Conservation (phyloP, 2,797 vertebrate genomes). For the Melanotaenia trifasciata region DNA sequence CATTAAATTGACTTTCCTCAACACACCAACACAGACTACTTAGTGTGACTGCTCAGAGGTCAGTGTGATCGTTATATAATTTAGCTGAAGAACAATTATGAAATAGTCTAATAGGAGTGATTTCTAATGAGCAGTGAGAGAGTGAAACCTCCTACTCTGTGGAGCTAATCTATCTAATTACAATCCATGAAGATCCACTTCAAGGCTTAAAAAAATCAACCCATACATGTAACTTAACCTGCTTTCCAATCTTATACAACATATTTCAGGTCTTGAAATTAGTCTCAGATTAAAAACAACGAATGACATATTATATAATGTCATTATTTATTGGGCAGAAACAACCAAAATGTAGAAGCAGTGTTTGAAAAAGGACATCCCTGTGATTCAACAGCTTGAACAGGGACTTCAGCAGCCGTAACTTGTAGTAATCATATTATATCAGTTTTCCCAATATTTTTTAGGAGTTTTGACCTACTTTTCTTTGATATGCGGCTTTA, state of each 20-base stretch:
- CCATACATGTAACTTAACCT: slow-evolving; percentile 3
- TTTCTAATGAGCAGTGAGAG: slow-evolving; percentile 55
- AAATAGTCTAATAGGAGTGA: slow-evolving; percentile 63
- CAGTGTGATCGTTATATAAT: slow-evolving; percentile 73
- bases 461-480: no score
- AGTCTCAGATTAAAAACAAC: not conserved
- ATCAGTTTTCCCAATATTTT: not conserved
- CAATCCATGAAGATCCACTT: slow-evolving; percentile 44
- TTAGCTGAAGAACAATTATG: slow-evolving; percentile 70
- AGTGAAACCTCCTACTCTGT: slow-evolving; percentile 40
- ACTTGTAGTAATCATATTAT: not conserved
- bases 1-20: slow-evolving; percentile 70
- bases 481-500: not conserved
- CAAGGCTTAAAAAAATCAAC: slow-evolving; percentile 3
- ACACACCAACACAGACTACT: slow-evolving; percentile 59
- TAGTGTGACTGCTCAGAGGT: slow-evolving; percentile 68
- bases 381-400: not conserved
- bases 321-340: not conserved
- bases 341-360: not conserved
- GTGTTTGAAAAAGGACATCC: not conserved
- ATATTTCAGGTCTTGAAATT: not conserved
- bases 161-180: slow-evolving; percentile 57
- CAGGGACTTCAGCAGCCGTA: not conserved
- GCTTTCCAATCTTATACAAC: not conserved
- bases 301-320: not conserved